A percentile compares a stretch with the other conserved stretches of the same genome.
Evolutionary conservation across 2,113 vertebrate species (phyloP).

Genomic region (Grantiella picta): DNA sequence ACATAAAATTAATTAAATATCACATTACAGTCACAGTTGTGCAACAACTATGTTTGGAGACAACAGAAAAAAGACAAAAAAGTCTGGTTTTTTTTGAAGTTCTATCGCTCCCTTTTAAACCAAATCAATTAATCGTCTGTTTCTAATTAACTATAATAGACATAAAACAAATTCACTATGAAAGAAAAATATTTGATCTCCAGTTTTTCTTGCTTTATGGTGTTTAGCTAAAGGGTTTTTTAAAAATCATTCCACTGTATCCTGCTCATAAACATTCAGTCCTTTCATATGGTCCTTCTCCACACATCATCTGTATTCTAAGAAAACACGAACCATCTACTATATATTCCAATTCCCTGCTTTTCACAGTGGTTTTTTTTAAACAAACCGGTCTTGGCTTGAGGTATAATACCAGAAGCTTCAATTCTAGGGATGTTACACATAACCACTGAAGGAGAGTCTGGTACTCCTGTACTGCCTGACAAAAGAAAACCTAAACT

Average conservation of each 20-base stretch:
- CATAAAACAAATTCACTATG: not conserved
- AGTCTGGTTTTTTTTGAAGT: not conserved
- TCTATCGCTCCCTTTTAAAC: not conserved
- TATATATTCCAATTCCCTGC: not conserved
- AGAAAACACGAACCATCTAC: not conserved
- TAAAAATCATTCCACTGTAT: not conserved
- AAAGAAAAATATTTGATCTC: not conserved
- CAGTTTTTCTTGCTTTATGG: not conserved
- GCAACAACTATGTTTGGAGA: not conserved
- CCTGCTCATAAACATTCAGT: not conserved
- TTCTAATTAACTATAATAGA: not conserved
- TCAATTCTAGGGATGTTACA: not conserved
- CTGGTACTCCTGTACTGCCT: not conserved
- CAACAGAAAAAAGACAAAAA: not conserved
- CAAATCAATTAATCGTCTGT: not conserved
- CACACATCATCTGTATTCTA: rapidly evolving
- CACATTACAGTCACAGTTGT: not conserved
- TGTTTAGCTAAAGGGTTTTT: not conserved
- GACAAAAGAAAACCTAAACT: not conserved
- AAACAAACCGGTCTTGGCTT: not conserved
- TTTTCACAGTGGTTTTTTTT: not conserved
- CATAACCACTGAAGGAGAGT: not conserved
- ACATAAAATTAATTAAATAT: not conserved
- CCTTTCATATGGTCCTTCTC: not conserved
- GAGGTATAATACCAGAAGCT: not conserved